Evolutionary conservation across 2,888 invertebrate species (phyloP).

Genomic region (Tetanocera ferruginea): DNA sequence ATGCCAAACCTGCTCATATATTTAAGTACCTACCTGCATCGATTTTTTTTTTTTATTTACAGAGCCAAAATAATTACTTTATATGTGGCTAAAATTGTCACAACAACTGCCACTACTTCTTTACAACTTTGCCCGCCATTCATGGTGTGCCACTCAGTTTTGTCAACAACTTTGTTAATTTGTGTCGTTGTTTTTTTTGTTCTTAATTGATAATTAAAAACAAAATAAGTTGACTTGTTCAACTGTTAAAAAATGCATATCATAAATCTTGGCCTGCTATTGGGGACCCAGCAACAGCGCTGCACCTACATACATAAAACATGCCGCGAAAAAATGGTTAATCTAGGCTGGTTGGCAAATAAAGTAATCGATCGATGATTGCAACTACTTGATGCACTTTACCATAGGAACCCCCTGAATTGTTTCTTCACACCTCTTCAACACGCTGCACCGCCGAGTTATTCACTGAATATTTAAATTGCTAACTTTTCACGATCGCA

Average conservation of each 20-base stretch:
- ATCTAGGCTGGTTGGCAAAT: background rate
- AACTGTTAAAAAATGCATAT: background rate
- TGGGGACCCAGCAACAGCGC: background rate
- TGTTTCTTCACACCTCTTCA: background rate
- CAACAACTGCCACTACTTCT: conserved; percentile 8
- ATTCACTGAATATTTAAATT: background rate
- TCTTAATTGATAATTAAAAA: conserved; percentile 21
- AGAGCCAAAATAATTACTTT: background rate
- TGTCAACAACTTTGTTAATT: background rate
- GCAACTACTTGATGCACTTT: background rate
- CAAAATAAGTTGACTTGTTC: background rate
- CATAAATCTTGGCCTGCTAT: conserved; percentile 20
- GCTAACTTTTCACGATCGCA: background rate
- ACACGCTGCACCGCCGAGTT: background rate
- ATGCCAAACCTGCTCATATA: background rate
- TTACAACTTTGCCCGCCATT: background rate
- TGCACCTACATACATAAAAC: background rate
- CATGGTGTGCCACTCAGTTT: background rate
- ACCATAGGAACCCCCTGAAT: background rate
- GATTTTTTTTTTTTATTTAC: background rate
- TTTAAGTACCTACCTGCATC: background rate
- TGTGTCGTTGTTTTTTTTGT: background rate
- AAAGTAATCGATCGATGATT: background rate
- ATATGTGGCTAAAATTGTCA: background rate
- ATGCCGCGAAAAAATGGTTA: background rate